These are phyloP conservation scores for Hypsibius dujardini DNA, from an alignment of 1,140 invertebrate genomes.

Conservation along the genomic window DNA sequence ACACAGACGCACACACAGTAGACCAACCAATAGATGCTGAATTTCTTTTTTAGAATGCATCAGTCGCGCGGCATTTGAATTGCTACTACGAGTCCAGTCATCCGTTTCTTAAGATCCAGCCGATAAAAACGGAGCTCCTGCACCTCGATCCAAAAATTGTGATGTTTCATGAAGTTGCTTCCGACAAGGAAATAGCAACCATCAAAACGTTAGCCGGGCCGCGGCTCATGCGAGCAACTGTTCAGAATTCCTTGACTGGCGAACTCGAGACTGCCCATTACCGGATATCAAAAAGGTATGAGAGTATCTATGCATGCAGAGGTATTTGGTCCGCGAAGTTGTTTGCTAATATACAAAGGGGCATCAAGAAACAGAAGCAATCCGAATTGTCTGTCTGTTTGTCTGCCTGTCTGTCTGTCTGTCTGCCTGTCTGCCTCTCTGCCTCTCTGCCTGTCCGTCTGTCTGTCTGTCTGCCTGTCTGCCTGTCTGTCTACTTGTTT, in stretches of 20 bases:
- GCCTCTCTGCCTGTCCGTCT: no score
- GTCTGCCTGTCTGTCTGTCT: no score
- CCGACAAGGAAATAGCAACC: constrained; percentile 66
- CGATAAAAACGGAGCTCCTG: constrained; percentile 76
- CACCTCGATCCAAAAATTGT: constrained; percentile 65
- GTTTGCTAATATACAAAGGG: no score
- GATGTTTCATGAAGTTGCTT: constrained; percentile 72
- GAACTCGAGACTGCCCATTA: constrained; percentile 79
- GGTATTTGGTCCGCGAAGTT: neutral
- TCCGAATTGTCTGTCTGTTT: no score
- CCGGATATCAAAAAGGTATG: constrained; percentile 74
- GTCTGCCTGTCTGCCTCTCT: no score
- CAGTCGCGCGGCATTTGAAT: constrained; percentile 37
- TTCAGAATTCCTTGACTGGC: constrained; percentile 85
- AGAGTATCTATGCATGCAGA: no score
- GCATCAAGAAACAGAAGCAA: no score
- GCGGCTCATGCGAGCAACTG: constrained; percentile 75
- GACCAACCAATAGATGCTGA: no score
- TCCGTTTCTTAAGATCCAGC: constrained; percentile 59
- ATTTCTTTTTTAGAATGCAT: constrained; percentile 27
- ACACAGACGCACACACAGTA: no score
- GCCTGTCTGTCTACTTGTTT: no score
- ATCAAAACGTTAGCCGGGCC: constrained; percentile 70
- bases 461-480: no score
- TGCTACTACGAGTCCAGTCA: constrained; percentile 55